Percentiles rank a stretch among this genome's conserved stretches.
phyloP scores from a whole-genome alignment of 2,797 vertebrate species.

The Artibeus jamaicensis region DNA sequence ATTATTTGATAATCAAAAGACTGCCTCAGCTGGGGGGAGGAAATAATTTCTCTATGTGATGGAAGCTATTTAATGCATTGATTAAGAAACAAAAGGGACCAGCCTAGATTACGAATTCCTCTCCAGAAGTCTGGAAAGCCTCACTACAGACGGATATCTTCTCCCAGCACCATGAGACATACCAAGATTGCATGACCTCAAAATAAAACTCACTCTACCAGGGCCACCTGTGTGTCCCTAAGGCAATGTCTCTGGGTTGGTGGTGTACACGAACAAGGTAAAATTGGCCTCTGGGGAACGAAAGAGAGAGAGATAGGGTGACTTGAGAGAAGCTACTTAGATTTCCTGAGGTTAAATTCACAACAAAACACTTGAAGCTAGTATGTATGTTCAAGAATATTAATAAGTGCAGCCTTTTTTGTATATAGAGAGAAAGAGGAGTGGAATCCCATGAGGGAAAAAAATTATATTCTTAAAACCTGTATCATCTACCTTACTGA shows the following conservation, averaged over 20 bases:
- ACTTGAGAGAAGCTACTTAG: neutral
- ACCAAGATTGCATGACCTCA: neutral
- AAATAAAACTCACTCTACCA: neutral
- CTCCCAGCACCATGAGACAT: neutral
- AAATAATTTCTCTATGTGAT: constrained; percentile 17
- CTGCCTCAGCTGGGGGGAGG: constrained; percentile 13
- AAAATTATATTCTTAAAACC: neutral
- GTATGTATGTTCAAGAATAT: neutral
- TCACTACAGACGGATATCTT: constrained; percentile 13
- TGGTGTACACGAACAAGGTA: neutral
- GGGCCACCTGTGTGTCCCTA: neutral
- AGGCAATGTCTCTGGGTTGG: neutral
- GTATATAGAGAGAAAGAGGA: neutral
- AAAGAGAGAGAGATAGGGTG: neutral
- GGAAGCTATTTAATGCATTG: constrained; percentile 34
- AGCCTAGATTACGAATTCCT: constrained; percentile 40
- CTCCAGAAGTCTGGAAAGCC: neutral
- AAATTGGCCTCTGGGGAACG: neutral
- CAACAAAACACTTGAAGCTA: neutral
- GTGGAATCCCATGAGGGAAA: neutral
- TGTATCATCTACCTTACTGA: neutral
- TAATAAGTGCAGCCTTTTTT: neutral
- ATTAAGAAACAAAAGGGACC: constrained; percentile 25
- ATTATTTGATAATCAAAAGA: constrained; percentile 68
- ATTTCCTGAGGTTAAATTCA: constrained; percentile 14